These are phyloP conservation scores for Brenthis hecate DNA, from an alignment of 2,888 invertebrate genomes.

Conservation along the genomic window DNA sequence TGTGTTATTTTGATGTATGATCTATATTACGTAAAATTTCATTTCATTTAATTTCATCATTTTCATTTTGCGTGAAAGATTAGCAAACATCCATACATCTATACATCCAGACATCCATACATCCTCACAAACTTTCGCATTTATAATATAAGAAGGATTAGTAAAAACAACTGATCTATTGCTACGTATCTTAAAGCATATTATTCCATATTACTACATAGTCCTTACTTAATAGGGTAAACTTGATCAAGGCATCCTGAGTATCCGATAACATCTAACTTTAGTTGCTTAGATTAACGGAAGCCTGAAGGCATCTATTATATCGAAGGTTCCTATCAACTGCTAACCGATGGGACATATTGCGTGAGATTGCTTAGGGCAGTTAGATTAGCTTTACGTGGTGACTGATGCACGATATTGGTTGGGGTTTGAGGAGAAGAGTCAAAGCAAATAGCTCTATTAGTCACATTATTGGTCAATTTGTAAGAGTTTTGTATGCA, in stretches of 20 bases:
- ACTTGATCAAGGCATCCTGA: constrained; percentile 15
- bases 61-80: too few species aligned
- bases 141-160: background rate
- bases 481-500: too few species aligned
- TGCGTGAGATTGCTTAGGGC: background rate
- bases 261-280: constrained; percentile 13
- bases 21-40: too few species aligned
- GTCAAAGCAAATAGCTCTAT: too few species aligned
- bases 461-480: too few species aligned
- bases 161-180: background rate
- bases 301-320: constrained; percentile 21
- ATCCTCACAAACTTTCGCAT: too few species aligned
- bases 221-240: constrained; percentile 15
- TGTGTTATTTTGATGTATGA: too few species aligned
- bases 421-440: too few species aligned
- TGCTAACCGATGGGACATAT: constrained; percentile 1
- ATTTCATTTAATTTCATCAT: too few species aligned
- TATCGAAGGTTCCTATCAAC: constrained; percentile 8
- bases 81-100: too few species aligned
- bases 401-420: constrained; percentile 3
- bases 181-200: background rate
- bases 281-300: background rate
- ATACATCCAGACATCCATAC: too few species aligned
- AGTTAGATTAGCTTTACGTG: constrained; percentile 4
- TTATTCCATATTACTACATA: background rate